Conservation (phyloP, 2,113 vertebrate genomes). For the Anoplopoma fimbria region DNA sequence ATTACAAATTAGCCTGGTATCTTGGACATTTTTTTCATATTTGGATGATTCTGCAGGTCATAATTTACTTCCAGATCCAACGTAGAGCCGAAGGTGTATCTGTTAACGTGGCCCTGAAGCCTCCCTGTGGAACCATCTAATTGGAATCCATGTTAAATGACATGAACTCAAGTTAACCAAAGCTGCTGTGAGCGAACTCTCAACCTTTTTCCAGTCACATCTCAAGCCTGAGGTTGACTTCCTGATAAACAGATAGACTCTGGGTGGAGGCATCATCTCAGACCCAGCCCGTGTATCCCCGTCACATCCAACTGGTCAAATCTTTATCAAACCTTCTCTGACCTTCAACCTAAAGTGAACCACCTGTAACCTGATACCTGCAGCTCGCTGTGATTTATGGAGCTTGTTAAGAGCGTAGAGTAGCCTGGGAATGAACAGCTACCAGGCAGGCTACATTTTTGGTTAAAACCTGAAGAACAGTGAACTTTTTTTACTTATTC, state of each 20-base stretch:
- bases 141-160: neutral
- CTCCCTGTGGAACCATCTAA: neutral
- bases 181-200: neutral
- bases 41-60: neutral
- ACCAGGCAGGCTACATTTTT: neutral
- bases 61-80: neutral
- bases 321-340: slow-evolving; percentile 1
- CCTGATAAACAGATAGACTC: neutral
- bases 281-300: neutral
- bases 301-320: neutral
- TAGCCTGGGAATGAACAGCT: neutral
- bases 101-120: too few relatives aligned
- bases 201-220: neutral
- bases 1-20: neutral
- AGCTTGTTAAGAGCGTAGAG: neutral
- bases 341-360: slow-evolving; percentile 17
- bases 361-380: neutral
- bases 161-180: neutral
- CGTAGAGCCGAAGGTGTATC: too few relatives aligned
- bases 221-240: neutral
- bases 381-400: slow-evolving; percentile 23
- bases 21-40: neutral
- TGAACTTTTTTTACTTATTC: neutral
- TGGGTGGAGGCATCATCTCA: neutral
- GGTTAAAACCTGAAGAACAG: neutral